Evolutionary conservation across 1,140 invertebrate genomes (phyloP).

Genomic region (Drosophila sucinea): DNA sequence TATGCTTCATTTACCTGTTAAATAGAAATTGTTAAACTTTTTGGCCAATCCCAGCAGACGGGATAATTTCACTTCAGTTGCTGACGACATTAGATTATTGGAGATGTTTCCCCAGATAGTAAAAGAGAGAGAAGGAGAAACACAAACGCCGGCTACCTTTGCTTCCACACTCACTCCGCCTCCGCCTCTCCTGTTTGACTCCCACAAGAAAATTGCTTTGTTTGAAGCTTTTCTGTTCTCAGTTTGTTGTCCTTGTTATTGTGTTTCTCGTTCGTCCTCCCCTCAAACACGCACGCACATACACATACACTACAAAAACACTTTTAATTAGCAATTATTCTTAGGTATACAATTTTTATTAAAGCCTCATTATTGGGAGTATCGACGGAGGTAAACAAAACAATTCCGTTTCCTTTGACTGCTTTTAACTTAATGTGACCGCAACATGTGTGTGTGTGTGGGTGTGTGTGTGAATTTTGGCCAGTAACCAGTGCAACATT

Average conservation of each 20-base stretch:
- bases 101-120: constrained; percentile 2
- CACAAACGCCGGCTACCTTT: constrained; percentile 57
- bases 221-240: constrained; percentile 15
- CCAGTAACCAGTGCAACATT: background rate
- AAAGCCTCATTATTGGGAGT: constrained; percentile 17
- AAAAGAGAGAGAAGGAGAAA: constrained; percentile 45
- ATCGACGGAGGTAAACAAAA: constrained; percentile 21
- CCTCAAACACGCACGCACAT: constrained; percentile 6
- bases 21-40: constrained; percentile 94
- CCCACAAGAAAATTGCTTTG: constrained; percentile 21
- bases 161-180: constrained; percentile 35
- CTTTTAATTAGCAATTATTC: constrained; percentile 7
- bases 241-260: constrained; percentile 21
- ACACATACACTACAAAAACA: constrained; percentile 8
- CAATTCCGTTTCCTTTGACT: constrained; percentile 21
- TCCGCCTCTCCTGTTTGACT: constrained; percentile 10
- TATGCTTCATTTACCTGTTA: constrained; percentile 87
- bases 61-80: constrained; percentile 85
- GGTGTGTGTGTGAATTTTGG: background rate
- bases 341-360: constrained; percentile 12
- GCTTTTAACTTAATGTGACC: constrained; percentile 12
- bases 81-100: constrained; percentile 61
- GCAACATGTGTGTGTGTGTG: constrained; percentile 7
- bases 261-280: constrained; percentile 6
- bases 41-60: constrained; percentile 89